Evolutionary conservation across 2,113 vertebrate species (phyloP), one percentile per base, ranked within the genome.

Genomic region (Anser cygnoides): DNA sequence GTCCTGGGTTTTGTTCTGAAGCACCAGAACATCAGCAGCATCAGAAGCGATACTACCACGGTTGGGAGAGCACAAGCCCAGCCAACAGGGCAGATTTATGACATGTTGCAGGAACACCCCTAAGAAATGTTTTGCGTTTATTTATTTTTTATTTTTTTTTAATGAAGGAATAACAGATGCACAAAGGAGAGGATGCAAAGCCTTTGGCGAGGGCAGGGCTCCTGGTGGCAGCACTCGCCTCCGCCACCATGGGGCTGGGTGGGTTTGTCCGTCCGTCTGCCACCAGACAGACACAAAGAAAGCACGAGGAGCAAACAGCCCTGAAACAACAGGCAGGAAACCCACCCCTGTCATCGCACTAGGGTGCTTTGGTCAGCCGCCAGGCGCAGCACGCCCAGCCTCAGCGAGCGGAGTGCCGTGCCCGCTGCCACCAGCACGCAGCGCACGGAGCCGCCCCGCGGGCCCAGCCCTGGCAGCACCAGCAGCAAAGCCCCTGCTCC

Each of bases 211-310:
- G 43, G 28, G 52, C 68, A 78, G 77, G 50, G 52, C 7, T 9
- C 41, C n/a, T 17, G 1, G 3, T 9, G 29, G 35, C 6, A 23
- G 31, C 1, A 0, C 52, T 61, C 5, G 1, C 28, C 54, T 57
- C 33, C 33, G 14, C 25, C 26, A 35, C 80, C 31, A 20, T 0
- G 0, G 23, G 23, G 5, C 44, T 13, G 49, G 6, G 15, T 21
- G 35, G 59, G 35, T n/a, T n/a, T 2, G n/a, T 13, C 35, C 11
- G 35, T 25, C 7, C 7, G 10, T 10, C 11, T 62, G 35, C 35
- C 37, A 18, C 37, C 16, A 39, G 16, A 63, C 25, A 18, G 59
- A 37, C 35, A 23, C 15, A 17, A 63, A 39, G 23, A 18, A 63
- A 63, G 61, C 61, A 28, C 4, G n/a, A 68, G 50, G 35, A 84